Conservation (phyloP, 2,797 vertebrate species). For the Oreortyx pictus region DNA sequence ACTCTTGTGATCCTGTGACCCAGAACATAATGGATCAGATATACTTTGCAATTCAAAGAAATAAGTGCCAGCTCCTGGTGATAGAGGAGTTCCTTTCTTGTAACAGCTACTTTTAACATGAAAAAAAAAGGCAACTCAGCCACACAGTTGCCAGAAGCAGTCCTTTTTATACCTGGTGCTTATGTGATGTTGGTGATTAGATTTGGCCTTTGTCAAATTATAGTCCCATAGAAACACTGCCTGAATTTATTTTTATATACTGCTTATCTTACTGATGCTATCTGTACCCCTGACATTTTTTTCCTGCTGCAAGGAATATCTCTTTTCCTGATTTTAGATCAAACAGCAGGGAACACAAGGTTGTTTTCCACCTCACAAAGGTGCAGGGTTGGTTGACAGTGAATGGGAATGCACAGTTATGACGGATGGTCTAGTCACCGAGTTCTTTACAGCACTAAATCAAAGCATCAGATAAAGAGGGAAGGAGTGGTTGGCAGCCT, state of each 20-base stretch:
- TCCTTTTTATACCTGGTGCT: neutral
- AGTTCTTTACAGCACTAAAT: neutral
- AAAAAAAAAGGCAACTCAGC: neutral
- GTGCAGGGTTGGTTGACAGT: neutral
- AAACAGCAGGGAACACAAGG: conserved; percentile 16
- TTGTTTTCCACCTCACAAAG: neutral
- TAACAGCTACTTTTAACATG: neutral
- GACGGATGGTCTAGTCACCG: neutral
- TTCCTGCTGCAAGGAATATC: neutral
- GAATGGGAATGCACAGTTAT: neutral
- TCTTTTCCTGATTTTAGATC: conserved; percentile 26
- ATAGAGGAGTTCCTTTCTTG: neutral
- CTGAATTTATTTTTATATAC: conserved; percentile 44
- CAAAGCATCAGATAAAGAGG: conserved; percentile 55
- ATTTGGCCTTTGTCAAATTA: conserved; percentile 51
- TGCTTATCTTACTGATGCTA: conserved; percentile 47
- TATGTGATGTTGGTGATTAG: conserved; percentile 34
- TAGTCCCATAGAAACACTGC: conserved; percentile 11
- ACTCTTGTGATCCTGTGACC: neutral
- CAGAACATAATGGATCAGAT: neutral
- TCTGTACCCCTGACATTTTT: neutral
- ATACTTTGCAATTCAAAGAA: neutral
- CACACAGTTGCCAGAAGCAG: neutral
- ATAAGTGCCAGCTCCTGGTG: neutral
- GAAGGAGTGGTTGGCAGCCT: conserved; percentile 33